Evolutionary conservation across 1,140 invertebrate species (phyloP).

Genomic region (Cydia fagiglandana): DNA sequence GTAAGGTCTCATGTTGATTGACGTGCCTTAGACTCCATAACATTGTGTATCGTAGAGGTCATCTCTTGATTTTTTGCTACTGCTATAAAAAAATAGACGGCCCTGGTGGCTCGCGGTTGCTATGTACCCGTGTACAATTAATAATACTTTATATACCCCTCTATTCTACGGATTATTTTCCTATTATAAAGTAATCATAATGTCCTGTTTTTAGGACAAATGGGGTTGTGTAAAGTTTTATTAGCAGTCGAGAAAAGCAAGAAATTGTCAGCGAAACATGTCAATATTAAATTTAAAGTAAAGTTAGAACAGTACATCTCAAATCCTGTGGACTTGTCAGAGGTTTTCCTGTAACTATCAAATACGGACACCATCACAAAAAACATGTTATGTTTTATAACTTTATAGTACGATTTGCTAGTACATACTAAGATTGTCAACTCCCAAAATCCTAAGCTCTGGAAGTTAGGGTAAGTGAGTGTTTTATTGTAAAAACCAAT

Average conservation of each 20-base stretch:
- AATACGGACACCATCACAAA: not conserved
- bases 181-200: not conserved
- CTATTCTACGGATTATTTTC: not conserved
- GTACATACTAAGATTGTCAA: no score
- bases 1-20: conserved; percentile 48
- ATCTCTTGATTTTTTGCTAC: conserved; percentile 4
- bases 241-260: not conserved
- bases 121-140: not conserved
- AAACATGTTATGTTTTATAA: no score
- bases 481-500: no score
- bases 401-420: no score
- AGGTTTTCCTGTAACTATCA: not conserved
- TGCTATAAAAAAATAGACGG: not conserved
- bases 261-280: conserved; percentile 19
- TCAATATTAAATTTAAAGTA: conserved; percentile 22
- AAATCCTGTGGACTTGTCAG: conserved; percentile 5
- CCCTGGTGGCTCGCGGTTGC: not conserved
- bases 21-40: conserved; percentile 66
- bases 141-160: not conserved
- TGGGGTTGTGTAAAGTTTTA: not conserved
- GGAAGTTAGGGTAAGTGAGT: no score
- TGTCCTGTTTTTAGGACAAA: not conserved
- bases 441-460: no score
- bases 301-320: conserved; percentile 5
- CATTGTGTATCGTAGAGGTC: conserved; percentile 31